Percentiles rank a stretch among this genome's conserved stretches.
Evolutionary conservation across 1,140 invertebrate species (phyloP).

Genomic region (Nebria ingens): DNA sequence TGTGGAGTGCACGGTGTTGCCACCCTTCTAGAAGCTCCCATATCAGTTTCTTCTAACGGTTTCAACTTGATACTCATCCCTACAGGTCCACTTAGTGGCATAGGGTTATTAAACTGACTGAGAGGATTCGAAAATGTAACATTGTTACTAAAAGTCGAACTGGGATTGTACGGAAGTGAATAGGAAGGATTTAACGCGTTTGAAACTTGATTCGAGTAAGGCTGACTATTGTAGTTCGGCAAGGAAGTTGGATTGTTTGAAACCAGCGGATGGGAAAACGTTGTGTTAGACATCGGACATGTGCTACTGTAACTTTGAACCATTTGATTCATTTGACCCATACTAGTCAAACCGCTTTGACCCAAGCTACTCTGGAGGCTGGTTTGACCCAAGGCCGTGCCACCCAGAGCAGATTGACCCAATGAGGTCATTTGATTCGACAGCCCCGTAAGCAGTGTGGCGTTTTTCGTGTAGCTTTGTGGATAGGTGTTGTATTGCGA

Average conservation of each 20-base stretch:
- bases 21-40: conserved; percentile 45
- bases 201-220: conserved; percentile 25
- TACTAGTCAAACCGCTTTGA: conserved; percentile 34
- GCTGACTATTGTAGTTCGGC: conserved; percentile 25
- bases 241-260: conserved; percentile 27
- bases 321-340: conserved; percentile 35
- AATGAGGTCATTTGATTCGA: conserved; percentile 14
- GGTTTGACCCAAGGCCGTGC: conserved; percentile 28
- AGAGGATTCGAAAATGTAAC: conserved; percentile 33
- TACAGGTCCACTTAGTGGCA: conserved; percentile 32
- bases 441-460: background rate
- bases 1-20: conserved; percentile 52
- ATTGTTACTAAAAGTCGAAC: conserved; percentile 25
- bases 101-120: conserved; percentile 31
- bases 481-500: conserved; percentile 42
- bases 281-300: conserved; percentile 41
- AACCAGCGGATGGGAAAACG: conserved; percentile 48
- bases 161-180: conserved; percentile 21
- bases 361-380: conserved; percentile 35
- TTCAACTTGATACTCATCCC: conserved; percentile 54
- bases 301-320: conserved; percentile 39
- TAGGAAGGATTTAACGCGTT: background rate
- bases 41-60: conserved; percentile 55
- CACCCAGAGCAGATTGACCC: conserved; percentile 16
- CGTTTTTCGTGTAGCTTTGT: background rate